Conservation (phyloP, 1,140 invertebrate genomes). For the Aleiodes sp. region DNA sequence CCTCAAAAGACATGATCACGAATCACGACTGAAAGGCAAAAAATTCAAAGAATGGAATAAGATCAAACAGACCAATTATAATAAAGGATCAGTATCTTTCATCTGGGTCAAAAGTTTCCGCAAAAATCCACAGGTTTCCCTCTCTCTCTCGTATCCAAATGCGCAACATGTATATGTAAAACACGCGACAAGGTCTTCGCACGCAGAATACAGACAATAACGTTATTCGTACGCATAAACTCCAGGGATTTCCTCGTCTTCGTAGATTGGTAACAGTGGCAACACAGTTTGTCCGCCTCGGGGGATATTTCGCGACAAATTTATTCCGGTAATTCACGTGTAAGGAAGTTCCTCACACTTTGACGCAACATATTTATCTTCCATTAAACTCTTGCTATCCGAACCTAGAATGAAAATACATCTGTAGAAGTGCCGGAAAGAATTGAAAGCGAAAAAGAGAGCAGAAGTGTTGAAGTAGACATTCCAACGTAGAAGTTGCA, state of each 20-base stretch:
- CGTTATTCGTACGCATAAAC: background rate
- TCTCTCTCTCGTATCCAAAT: background rate
- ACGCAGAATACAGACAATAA: conserved; percentile 23
- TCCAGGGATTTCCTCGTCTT: conserved; percentile 14
- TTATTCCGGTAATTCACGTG: conserved; percentile 21
- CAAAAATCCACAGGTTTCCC: too few species aligned
- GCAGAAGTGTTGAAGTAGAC: background rate
- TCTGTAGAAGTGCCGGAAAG: background rate
- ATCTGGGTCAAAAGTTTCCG: too few species aligned
- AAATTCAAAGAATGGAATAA: too few species aligned
- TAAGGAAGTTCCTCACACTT: background rate
- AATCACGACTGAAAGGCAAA: too few species aligned
- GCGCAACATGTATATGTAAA: background rate
- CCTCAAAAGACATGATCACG: too few species aligned
- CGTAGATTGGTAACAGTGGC: background rate
- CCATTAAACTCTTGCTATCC: conserved; percentile 18
- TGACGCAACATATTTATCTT: conserved; percentile 20
- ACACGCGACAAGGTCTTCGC: background rate
- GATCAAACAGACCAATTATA: too few species aligned
- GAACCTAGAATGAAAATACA: background rate
- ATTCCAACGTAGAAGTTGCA: conserved; percentile 19
- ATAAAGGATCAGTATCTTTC: too few species aligned
- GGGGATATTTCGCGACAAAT: conserved; percentile 25
- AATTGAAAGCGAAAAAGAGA: background rate
- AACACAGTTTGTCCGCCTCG: background rate